These are phyloP conservation scores for Cephus rjabovi DNA, from an alignment of 2,888 invertebrate genomes.

Conservation along the genomic window DNA sequence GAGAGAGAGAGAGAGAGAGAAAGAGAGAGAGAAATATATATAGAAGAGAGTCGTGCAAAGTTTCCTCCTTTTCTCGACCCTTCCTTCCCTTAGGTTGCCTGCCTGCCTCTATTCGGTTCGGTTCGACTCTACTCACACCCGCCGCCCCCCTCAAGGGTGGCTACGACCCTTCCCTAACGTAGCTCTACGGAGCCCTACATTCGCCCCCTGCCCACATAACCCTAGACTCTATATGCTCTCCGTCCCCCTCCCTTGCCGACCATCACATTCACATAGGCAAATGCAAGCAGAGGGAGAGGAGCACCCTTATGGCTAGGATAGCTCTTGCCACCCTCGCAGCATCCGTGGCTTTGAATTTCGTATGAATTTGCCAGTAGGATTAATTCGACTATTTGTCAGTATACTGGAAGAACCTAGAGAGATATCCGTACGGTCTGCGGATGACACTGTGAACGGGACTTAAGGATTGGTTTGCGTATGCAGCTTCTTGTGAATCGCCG, in stretches of 20 bases:
- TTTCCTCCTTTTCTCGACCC: slow-evolving; percentile 38
- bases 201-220: neutral
- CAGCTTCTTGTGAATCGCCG: neutral
- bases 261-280: neutral
- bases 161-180: neutral
- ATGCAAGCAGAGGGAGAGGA: neutral
- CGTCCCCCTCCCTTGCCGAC: neutral
- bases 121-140: slow-evolving; percentile 2
- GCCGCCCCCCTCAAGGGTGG: neutral
- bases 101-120: neutral
- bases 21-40: slow-evolving; percentile 28
- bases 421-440: neutral
- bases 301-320: neutral
- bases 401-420: neutral
- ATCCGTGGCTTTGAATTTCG: slow-evolving; percentile 17
- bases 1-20: slow-evolving; percentile 24
- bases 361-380: slow-evolving; percentile 19
- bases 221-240: neutral
- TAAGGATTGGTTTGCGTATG: neutral
- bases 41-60: slow-evolving; percentile 43
- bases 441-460: neutral
- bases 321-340: slow-evolving; percentile 11
- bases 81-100: slow-evolving; percentile 10
- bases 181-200: neutral
- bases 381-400: slow-evolving; percentile 16